Conservation (phyloP, 2,113 vertebrate species). For the Cephalopholis sonnerati region DNA sequence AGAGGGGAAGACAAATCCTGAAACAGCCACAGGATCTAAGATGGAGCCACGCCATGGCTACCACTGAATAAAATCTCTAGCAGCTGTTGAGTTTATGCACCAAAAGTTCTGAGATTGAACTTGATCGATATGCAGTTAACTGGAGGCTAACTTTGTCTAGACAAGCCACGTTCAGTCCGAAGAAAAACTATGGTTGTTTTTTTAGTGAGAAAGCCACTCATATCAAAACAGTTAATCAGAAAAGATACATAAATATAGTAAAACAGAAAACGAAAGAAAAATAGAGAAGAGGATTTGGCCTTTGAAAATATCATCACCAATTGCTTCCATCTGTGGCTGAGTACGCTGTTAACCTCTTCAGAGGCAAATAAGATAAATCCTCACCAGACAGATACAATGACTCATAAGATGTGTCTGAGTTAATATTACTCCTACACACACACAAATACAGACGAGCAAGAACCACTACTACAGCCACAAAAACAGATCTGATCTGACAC, state of each 20-base stretch:
- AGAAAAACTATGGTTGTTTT: neutral
- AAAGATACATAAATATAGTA: too few relatives aligned
- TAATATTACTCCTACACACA: conserved; percentile 48
- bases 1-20: neutral
- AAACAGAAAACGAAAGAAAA: neutral
- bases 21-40: neutral
- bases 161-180: neutral
- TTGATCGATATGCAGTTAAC: too few relatives aligned
- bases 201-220: neutral
- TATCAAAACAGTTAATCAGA: neutral
- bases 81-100: neutral
- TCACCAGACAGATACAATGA: conserved; percentile 62
- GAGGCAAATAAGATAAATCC: conserved; percentile 31
- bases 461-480: conserved; percentile 26
- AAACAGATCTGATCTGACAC: conserved; percentile 4
- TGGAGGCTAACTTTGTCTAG: too few relatives aligned
- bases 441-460: conserved; percentile 23
- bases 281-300: neutral
- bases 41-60: too few relatives aligned
- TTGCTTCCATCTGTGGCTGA: conserved; percentile 13
- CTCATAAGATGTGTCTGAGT: conserved; percentile 58
- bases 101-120: neutral
- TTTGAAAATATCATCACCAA: conserved; percentile 18
- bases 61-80: neutral
- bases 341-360: conserved; percentile 19